Conservation (phyloP, 2,797 vertebrate species). For the Sciaenops ocellatus region DNA sequence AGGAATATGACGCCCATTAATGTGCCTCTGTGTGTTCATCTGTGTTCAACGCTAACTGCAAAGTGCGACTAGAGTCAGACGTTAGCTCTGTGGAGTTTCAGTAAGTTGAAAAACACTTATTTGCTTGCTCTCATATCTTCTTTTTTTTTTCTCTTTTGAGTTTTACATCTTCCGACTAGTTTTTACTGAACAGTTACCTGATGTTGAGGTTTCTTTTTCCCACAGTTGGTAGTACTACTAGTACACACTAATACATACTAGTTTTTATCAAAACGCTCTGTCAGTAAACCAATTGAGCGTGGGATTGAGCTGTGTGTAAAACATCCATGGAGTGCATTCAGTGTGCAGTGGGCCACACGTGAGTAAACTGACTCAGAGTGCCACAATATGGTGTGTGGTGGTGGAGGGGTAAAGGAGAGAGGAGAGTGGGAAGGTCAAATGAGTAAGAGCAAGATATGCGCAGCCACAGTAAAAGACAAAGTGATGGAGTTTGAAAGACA, state of each 20-base stretch:
- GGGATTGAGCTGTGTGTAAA: constrained; percentile 58
- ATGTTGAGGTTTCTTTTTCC: neutral
- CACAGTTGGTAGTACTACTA: too few species aligned
- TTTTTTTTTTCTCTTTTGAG: neutral
- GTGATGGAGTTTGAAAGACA: constrained; percentile 33
- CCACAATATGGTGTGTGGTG: neutral
- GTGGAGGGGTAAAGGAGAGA: neutral
- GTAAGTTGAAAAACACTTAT: constrained; percentile 16
- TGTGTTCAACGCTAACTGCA: constrained; percentile 5
- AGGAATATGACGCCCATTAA: constrained; percentile 47
- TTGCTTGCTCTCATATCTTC: neutral
- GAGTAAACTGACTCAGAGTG: constrained; percentile 51
- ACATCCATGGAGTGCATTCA: constrained; percentile 47
- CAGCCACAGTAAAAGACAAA: constrained; percentile 29
- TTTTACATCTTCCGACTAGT: neutral
- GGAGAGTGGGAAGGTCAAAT: constrained; percentile 45
- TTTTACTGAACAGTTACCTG: neutral
- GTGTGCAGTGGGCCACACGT: constrained; percentile 45
- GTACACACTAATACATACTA: too few species aligned
- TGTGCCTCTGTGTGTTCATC: neutral
- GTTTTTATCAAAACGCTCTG: constrained; percentile 34
- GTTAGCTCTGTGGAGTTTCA: constrained; percentile 15
- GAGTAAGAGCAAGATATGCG: constrained; percentile 19
- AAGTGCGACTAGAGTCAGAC: neutral
- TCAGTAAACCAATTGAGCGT: constrained; percentile 58